Base-by-base conservation (phyloP, 2,888 invertebrate genomes). In the Pandemis cinnamomeana region DNA sequence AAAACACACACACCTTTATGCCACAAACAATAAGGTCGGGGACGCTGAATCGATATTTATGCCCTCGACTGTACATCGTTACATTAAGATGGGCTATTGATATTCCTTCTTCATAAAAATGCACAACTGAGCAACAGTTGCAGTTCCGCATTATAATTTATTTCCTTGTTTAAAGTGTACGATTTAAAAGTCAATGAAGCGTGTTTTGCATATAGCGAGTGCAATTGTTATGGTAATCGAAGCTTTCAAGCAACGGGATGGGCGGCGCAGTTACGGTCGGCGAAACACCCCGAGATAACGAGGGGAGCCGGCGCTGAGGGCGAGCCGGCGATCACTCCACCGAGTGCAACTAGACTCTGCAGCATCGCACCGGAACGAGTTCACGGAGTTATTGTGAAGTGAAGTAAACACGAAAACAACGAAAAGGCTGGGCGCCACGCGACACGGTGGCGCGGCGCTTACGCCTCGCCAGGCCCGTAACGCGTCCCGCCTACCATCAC, bases 91-190 rank as follows among this genome's bases (percentile, higher is more conserved):
- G 63, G 42, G 48, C 20, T 41, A 63, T 69, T 73, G 63, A 63
- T 68, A 72, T 68, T 55, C 68, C 58, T 48, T 51, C 48, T 69
- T 60, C 48, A 64, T 73, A 73, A 73, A 73, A 64, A 73, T 69
- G 72, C 72, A 63, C 48, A 64, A 27, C 48, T 63, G 71, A 63
- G 53, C 55, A 72, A 15, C 48, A 61, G 72, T 58, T 63, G 48
- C 27, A 60, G 72, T 73, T 69, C 68, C 69, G 68, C 42, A 69
- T 73, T 20, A 64, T 69, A 64, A 13, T 69, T 64, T n/a, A 48
- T 63, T 69, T 69, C 58, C 53, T 61, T 51, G 20, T 67, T 51
- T 41, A 48, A 36, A 36, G 66, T 72, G 13, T 72, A 55, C 58
- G 63, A 72, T 68, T 63, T 62, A 55, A 42, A 63, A 64, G 63